phyloP scores from a whole-genome alignment of 2,113 vertebrate genomes.

The Coturnix japonica region DNA sequence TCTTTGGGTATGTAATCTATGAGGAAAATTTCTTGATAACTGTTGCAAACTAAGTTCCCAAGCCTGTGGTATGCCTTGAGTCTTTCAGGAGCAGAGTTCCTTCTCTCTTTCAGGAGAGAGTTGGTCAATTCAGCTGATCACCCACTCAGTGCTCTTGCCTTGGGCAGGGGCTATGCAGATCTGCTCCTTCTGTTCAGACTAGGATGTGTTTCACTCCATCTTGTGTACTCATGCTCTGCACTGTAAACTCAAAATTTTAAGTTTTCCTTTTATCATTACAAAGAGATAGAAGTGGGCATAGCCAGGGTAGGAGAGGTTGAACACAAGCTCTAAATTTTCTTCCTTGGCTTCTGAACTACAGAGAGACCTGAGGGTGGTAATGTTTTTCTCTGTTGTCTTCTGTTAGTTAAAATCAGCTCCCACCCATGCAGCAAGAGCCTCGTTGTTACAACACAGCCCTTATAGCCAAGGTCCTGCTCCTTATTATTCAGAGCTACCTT shows the following conservation, averaged over 20 bases:
- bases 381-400: background rate
- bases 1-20: background rate
- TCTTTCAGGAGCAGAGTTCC: background rate
- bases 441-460: background rate
- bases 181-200: background rate
- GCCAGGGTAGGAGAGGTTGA: background rate
- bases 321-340: background rate
- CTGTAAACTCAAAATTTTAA: background rate
- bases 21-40: background rate
- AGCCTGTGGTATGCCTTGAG: background rate
- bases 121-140: background rate
- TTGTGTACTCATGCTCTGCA: background rate
- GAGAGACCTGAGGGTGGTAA: fast-evolving
- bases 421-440: background rate
- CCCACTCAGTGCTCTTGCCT: background rate
- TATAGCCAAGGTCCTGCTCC: background rate
- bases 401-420: background rate
- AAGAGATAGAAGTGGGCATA: background rate
- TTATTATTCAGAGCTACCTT: background rate
- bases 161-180: background rate
- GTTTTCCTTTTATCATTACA: background rate
- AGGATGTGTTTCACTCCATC: background rate
- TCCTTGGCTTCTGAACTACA: background rate
- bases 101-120: background rate
- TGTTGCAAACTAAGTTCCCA: background rate